Evolutionary conservation across 1,140 invertebrate species (phyloP), one percentile per base, ranked within the genome.

Genomic region (Nephotettix cincticeps): DNA sequence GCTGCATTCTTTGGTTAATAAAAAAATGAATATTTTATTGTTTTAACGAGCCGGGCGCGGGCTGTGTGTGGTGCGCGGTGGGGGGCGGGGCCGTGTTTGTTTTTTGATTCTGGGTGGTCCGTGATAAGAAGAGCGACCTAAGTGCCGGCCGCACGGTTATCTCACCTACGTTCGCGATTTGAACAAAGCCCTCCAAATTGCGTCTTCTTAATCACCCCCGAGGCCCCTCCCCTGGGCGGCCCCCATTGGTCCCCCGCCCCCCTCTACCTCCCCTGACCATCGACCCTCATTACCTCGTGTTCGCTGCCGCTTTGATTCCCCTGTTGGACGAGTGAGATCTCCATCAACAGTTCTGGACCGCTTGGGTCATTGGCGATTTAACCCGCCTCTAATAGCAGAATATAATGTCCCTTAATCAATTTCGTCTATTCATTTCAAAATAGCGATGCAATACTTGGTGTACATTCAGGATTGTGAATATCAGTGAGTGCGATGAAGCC

Each of bases 1-100:
- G 47, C 23, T 54, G 47, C 47, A 54, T 54, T 54, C 47, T 54
- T 54, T 11, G 23, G 47, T 21, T 21, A 54, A 54, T 54, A 54
- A 54, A 54, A 40, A 54, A 54, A 54, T 54, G 47, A 54, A 54
- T 54, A 54, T 54, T 54, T 54, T 54, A 54, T 54, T 54, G 47
- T 54, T 54, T 54, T 54, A 54, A 54, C 47, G 47, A 54, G 47
- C 4, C 47, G 11, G 36, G 36, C 6, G 6, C 6, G 36, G 17
- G 36, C 36, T 40, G 36, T 40, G 36, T 40, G 36, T 40, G 36
- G 36, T 21, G 6, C 47, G 21, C 47, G 47, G 47, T 54, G 47
- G 47, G 47, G 47, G 47, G 47, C 47, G 47, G 6, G 36, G 21
- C 47, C 13, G 21, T 54, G 47, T 54, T 54, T 54, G 47, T 54